A percentile compares a stretch with the other conserved stretches of the same genome.
Conservation (phyloP, 2,888 invertebrate species). For the Heteromyza rotundicornis region DNA sequence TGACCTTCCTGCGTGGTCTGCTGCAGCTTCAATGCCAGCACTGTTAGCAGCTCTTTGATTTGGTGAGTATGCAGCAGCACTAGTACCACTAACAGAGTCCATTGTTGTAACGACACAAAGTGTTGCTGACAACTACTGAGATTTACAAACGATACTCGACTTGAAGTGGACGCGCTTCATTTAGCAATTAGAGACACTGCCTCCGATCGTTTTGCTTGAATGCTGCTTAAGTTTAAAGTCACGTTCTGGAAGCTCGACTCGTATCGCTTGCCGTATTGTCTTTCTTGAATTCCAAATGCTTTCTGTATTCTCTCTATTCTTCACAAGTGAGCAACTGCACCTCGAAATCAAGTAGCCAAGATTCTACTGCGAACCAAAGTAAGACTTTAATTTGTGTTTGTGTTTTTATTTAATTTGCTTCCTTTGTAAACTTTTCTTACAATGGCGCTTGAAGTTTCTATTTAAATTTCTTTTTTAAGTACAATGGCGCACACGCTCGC, state of each 20-base stretch:
- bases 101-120: not conserved
- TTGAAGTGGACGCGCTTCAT: not conserved
- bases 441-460: slow-evolving; percentile 1
- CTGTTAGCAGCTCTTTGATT: not conserved
- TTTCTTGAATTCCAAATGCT: not conserved
- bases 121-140: not conserved
- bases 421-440: not conserved
- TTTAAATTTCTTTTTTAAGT: not conserved
- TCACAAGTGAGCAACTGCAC: not conserved
- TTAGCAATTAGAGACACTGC: not conserved
- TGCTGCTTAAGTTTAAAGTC: not conserved
- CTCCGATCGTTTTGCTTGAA: not conserved
- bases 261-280: not conserved
- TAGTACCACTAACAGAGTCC: not conserved
- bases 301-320: too few relatives aligned
- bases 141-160: not conserved
- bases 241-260: not conserved
- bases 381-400: slow-evolving; percentile 32
- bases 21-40: not conserved
- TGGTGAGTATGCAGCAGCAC: not conserved
- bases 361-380: not conserved
- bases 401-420: slow-evolving; percentile 28
- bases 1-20: slow-evolving; percentile 7
- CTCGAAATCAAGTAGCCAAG: not conserved
- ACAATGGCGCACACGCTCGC: not conserved